phyloP scores from a whole-genome alignment of 2,113 vertebrate species.

The Chamaea fasciata region DNA sequence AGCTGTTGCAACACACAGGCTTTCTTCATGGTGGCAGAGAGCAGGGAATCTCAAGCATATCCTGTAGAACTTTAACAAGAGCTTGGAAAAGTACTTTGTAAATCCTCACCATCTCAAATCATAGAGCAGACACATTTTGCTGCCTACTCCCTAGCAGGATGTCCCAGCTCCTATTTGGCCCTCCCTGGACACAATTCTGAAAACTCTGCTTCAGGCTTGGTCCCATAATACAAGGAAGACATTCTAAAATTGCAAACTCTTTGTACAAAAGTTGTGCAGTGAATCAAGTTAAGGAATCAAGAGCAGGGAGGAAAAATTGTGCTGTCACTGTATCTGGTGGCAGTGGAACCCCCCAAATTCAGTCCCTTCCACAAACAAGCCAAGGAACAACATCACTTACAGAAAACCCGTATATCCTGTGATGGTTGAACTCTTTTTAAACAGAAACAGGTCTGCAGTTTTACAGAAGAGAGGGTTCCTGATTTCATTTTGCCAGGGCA shows the following conservation, averaged over 20 bases:
- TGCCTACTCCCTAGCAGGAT: fast-evolving
- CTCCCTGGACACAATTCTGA: background rate
- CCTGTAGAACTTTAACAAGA: background rate
- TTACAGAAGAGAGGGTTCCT: background rate
- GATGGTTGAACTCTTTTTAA: background rate
- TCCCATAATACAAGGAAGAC: fast-evolving
- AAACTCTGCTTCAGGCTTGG: background rate
- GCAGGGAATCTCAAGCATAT: background rate
- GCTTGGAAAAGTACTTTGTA: background rate
- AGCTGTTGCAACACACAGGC: background rate
- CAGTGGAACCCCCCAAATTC: background rate
- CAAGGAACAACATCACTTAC: background rate
- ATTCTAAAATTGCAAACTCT: background rate
- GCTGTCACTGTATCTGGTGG: background rate
- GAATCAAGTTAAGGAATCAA: fast-evolving
- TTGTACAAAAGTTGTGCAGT: background rate
- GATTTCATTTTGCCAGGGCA: background rate
- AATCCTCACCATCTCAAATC: background rate
- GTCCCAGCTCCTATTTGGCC: background rate
- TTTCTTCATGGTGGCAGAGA: background rate
- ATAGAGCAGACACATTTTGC: background rate
- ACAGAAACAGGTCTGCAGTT: background rate
- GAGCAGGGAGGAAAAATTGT: background rate
- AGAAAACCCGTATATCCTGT: background rate
- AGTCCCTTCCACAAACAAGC: fast-evolving